Evolutionary conservation across 2,888 invertebrate species (phyloP).

Genomic region (Rotaria socialis): DNA sequence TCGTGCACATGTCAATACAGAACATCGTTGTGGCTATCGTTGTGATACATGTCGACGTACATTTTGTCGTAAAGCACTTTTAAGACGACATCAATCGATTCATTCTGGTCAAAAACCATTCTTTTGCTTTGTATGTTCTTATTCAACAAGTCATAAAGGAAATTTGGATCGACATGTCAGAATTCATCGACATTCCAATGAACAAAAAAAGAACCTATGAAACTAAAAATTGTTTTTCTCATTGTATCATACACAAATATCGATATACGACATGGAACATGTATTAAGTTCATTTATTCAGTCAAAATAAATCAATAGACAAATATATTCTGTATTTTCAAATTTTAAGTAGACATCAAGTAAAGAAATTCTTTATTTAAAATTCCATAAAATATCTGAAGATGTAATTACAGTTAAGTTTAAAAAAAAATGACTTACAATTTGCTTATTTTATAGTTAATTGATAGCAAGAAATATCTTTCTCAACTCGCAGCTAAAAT

Average conservation of each 20-base stretch:
- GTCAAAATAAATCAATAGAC: neutral
- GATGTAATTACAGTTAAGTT: no score
- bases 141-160: constrained; percentile 10
- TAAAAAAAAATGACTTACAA: no score
- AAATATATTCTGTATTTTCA: neutral
- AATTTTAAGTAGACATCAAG: neutral
- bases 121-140: neutral
- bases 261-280: neutral
- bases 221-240: neutral
- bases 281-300: neutral
- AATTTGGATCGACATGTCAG: constrained; percentile 6
- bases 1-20: neutral
- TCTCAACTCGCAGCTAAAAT: no score
- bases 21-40: constrained; percentile 19
- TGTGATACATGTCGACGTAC: neutral
- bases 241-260: neutral
- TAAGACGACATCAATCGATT: constrained; percentile 12
- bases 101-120: constrained; percentile 8
- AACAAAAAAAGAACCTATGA: neutral
- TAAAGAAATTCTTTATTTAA: no score
- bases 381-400: no score
- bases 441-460: no score
- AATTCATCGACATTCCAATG: neutral
- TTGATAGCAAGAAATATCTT: no score
- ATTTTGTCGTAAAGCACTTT: constrained; percentile 18